phyloP scores from a whole-genome alignment of 2,888 invertebrate genomes.

The Atrina japonica region DNA sequence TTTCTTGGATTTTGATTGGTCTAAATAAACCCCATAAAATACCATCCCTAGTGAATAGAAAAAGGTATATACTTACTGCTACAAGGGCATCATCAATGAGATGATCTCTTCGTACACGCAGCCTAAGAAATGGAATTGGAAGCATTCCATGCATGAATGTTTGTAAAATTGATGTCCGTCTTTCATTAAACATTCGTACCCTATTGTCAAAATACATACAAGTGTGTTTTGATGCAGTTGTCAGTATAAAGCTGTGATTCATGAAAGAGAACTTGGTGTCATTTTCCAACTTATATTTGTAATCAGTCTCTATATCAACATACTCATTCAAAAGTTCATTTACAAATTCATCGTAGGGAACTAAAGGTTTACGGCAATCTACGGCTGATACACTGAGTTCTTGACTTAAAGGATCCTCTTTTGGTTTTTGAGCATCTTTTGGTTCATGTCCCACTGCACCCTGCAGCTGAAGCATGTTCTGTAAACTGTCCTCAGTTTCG shows the following conservation, averaged over 20 bases:
- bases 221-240: conserved; percentile 94
- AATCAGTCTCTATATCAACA: conserved; percentile 96
- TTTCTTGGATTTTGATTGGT: too few species aligned
- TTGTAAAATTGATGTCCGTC: conserved; percentile 91
- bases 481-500: conserved; percentile 59
- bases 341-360: conserved; percentile 95
- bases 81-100: conserved; percentile 96
- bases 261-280: conserved; percentile 87
- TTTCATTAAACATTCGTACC: conserved; percentile 96
- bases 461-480: conserved; percentile 55
- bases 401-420: conserved; percentile 83
- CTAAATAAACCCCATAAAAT: too few species aligned
- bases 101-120: conserved; percentile 88
- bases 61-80: conserved; percentile 84
- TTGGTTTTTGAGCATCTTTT: conserved; percentile 75
- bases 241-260: conserved; percentile 93
- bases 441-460: conserved; percentile 77
- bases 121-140: conserved; percentile 85
- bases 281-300: conserved; percentile 88
- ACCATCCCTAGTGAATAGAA: too few species aligned
- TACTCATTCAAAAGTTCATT: conserved; percentile 96
- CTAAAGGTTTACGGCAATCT: conserved; percentile 91
- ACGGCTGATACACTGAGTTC: conserved; percentile 89
- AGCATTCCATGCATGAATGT: conserved; percentile 90
- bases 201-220: conserved; percentile 96